phyloP scores from a whole-genome alignment of 2,797 vertebrate species.

The Poeciliopsis presidionis region DNA sequence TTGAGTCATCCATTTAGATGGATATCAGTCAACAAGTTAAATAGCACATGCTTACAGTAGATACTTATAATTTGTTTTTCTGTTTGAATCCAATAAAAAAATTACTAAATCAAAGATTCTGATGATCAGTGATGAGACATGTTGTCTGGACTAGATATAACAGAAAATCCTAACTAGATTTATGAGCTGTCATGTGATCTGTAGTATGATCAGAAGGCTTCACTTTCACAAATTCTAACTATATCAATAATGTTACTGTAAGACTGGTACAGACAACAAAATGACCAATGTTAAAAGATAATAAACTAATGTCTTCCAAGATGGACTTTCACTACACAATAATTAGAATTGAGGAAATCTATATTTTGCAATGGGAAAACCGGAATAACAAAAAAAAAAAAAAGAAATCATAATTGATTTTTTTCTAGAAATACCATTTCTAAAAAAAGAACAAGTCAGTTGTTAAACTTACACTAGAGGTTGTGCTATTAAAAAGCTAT shows the following conservation, averaged over 20 bases:
- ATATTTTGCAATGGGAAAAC: conserved; percentile 70
- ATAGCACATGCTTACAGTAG: neutral
- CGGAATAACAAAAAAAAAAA: conserved; percentile 67
- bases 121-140: too few relatives aligned
- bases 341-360: conserved; percentile 70
- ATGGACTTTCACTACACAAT: conserved; percentile 60
- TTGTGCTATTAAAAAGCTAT: conserved; percentile 83
- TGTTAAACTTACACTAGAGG: conserved; percentile 72
- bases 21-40: neutral
- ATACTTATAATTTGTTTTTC: neutral
- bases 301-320: conserved; percentile 53
- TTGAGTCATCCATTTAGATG: neutral
- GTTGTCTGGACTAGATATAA: too few relatives aligned
- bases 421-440: conserved; percentile 77
- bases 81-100: neutral
- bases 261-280: conserved; percentile 17
- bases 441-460: conserved; percentile 77
- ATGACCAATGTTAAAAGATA: conserved; percentile 44
- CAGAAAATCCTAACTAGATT: neutral
- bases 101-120: too few relatives aligned
- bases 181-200: neutral
- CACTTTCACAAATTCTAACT: neutral
- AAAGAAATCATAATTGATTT: conserved; percentile 71
- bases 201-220: neutral
- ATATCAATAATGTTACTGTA: neutral